These are phyloP conservation scores for Eidolon dupreanum DNA, from an alignment of 2,797 vertebrate genomes.

Conservation along the genomic window DNA sequence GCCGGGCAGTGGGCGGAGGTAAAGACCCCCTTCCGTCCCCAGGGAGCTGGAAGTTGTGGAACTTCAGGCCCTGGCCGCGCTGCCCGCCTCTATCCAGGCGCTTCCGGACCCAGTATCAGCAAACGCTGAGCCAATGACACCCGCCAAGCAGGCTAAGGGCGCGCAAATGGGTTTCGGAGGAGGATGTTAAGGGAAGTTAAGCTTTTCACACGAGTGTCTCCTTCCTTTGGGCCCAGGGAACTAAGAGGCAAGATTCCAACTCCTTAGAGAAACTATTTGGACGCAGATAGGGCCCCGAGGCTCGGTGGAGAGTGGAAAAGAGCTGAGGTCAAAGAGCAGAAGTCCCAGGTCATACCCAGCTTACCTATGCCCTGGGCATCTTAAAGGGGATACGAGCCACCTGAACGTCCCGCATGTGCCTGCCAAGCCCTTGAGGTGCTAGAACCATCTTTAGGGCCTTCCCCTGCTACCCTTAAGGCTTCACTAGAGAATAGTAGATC, in stretches of 20 bases:
- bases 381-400: background rate
- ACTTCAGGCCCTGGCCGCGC: background rate
- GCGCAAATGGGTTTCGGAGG: too few species aligned
- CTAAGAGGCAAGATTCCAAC: background rate
- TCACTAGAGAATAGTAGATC: background rate
- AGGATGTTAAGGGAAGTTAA: background rate
- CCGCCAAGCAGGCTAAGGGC: background rate
- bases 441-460: background rate
- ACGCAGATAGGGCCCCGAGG: background rate
- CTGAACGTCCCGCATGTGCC: background rate
- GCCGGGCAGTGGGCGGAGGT: accelerated
- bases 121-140: background rate
- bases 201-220: background rate
- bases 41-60: background rate
- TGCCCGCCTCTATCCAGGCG: background rate
- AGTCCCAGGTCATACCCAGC: background rate
- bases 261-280: background rate
- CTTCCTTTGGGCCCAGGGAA: background rate
- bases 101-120: background rate
- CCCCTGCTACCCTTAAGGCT: too few species aligned
- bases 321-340: background rate
- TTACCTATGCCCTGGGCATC: background rate
- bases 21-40: background rate
- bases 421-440: too few species aligned
- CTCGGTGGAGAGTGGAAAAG: background rate